phyloP scores from a whole-genome alignment of 1,140 invertebrate species.

The Amphibalanus amphitrite region DNA sequence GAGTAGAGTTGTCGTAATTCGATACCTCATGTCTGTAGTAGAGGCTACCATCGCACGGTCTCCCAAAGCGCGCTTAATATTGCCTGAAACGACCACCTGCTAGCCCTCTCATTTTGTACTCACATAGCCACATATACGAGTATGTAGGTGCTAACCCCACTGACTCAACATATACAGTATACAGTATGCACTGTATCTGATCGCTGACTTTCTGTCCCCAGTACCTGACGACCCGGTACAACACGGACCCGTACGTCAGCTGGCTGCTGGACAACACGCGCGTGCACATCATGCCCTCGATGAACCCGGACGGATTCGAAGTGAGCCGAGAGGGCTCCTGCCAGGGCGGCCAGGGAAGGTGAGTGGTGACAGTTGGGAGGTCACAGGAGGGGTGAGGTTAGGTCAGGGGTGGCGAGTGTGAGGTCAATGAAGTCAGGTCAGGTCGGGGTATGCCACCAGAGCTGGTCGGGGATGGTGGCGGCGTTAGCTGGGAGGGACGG shows the following conservation, averaged over 20 bases:
- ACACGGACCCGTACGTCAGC: conserved; percentile 55
- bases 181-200: too few species aligned
- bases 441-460: background rate
- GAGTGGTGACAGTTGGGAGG: conserved; percentile 14
- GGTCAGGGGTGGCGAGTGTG: background rate
- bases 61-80: too few species aligned
- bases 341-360: conserved; percentile 65
- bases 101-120: too few species aligned
- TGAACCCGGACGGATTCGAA: conserved; percentile 82
- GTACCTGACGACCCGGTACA: conserved; percentile 65
- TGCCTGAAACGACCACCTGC: too few species aligned
- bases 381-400: too few species aligned
- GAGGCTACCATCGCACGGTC: too few species aligned
- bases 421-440: background rate
- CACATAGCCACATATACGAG: too few species aligned
- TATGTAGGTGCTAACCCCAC: too few species aligned
- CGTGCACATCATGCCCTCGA: conserved; percentile 78
- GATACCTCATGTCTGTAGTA: too few species aligned
- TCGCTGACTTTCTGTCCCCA: conserved; percentile 28
- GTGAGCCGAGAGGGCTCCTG: conserved; percentile 69
- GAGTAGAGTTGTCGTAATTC: too few species aligned
- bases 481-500: background rate
- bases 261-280: conserved; percentile 76
- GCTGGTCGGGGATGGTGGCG: background rate
- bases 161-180: too few species aligned